Conservation (phyloP, 1,140 invertebrate species). For the Steinernema feltiae region DNA sequence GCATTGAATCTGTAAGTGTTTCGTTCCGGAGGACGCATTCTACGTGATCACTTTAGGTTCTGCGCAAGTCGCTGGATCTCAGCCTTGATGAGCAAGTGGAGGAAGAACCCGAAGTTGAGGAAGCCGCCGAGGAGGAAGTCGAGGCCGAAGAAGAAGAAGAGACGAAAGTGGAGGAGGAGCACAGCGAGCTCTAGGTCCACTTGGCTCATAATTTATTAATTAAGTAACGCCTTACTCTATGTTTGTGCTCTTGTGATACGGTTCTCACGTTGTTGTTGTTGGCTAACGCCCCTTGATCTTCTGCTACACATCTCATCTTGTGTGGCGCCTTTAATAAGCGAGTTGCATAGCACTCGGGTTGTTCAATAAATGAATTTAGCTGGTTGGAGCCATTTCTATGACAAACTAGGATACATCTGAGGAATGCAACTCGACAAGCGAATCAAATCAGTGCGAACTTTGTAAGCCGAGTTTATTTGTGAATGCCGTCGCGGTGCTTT, state of each 20-base stretch:
- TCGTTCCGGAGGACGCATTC: not conserved
- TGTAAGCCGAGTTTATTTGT: no score
- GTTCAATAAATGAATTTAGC: no score
- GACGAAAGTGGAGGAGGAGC: conserved; percentile 48
- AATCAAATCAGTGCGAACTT: no score
- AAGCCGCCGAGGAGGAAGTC: conserved; percentile 33
- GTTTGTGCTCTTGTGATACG: conserved; percentile 1
- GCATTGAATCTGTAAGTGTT: conserved; percentile 67
- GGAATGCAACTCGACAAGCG: no score
- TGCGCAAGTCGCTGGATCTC: conserved; percentile 70
- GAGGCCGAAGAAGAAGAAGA: conserved; percentile 44
- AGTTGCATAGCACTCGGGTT: not conserved
- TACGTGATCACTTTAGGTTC: conserved; percentile 33
- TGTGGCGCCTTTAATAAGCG: not conserved
- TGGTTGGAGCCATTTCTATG: no score
- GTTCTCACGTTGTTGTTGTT: not conserved
- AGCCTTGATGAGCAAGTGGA: conserved; percentile 70
- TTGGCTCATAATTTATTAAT: not conserved
- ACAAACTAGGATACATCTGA: no score
- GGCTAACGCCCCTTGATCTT: no score
- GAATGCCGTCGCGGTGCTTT: no score
- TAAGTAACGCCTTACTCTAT: not conserved
- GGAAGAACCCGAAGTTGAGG: conserved; percentile 59
- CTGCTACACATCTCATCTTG: no score
- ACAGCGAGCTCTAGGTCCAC: conserved; percentile 41